Evolutionary conservation across 2,888 invertebrate species (phyloP).

Genomic region (Ctena decussata): DNA sequence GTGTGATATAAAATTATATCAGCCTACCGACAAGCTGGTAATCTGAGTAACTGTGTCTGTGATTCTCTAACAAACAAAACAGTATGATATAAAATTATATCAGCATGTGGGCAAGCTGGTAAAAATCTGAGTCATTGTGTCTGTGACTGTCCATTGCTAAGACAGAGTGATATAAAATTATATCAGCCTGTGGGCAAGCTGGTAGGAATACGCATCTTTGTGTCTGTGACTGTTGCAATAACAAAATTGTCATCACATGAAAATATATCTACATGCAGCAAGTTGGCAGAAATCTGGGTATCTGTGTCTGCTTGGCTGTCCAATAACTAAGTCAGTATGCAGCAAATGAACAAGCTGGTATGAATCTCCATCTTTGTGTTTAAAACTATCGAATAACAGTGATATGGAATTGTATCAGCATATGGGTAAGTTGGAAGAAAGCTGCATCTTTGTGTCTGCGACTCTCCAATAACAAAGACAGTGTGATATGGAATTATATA

Average conservation of each 20-base stretch:
- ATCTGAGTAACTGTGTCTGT: too few relatives aligned
- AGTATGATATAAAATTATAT: conserved; percentile 68
- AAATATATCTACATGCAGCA: too few relatives aligned
- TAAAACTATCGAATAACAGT: too few relatives aligned
- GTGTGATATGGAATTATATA: conserved; percentile 70
- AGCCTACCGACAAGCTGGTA: background rate
- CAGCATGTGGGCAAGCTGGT: conserved; percentile 92
- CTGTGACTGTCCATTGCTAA: background rate
- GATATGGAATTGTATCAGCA: background rate
- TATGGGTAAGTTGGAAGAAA: background rate
- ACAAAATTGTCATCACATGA: too few relatives aligned
- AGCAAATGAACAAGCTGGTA: background rate
- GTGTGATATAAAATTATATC: background rate
- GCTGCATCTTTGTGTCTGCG: conserved; percentile 16
- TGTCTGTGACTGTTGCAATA: too few relatives aligned
- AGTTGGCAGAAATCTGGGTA: too few relatives aligned
- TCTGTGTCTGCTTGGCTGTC: too few relatives aligned
- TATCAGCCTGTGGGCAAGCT: background rate
- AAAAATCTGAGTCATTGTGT: conserved; percentile 93
- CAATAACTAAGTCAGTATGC: too few relatives aligned
- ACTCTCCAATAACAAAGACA: background rate
- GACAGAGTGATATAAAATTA: background rate
- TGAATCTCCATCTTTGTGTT: background rate
- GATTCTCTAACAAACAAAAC: background rate
- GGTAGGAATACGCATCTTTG: background rate